Conservation (phyloP, 2,797 vertebrate genomes). For the Hemitrygon akajei region DNA sequence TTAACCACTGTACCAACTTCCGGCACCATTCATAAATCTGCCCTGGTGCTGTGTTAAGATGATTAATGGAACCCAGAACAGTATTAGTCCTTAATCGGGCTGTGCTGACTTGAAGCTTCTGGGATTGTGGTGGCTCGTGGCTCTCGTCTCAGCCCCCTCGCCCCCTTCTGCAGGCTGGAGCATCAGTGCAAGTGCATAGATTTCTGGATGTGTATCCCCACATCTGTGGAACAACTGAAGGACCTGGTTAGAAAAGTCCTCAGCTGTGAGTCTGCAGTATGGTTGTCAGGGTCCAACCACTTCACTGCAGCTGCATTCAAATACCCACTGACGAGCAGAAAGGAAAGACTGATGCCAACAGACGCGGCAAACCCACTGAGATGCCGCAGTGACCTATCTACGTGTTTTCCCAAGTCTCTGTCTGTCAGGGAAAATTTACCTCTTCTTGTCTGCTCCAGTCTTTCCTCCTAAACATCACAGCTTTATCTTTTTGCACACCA, state of each 20-base stretch:
- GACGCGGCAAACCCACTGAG: not conserved
- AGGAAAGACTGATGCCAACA: not conserved
- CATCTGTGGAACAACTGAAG: not conserved
- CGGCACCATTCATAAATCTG: not conserved
- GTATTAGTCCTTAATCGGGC: not conserved
- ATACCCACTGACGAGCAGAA: not conserved
- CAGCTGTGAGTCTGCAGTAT: not conserved
- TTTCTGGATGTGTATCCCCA: not conserved
- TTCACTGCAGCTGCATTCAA: not conserved
- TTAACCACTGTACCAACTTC: not conserved
- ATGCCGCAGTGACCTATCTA: not conserved
- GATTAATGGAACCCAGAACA: not conserved
- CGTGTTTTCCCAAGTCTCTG: not conserved
- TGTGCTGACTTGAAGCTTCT: not conserved
- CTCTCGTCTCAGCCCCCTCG: not conserved
- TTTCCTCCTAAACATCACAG: not conserved
- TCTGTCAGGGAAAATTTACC: not conserved
- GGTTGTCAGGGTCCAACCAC: not conserved
- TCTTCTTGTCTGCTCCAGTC: not conserved
- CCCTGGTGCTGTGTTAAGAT: not conserved
- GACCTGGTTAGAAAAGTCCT: not conserved
- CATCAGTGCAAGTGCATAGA: not conserved
- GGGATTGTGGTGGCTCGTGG: not conserved
- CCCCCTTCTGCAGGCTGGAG: not conserved
- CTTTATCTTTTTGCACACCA: not conserved